phyloP scores from a whole-genome alignment of 2,797 vertebrate genomes.

The Dallia pectoralis region DNA sequence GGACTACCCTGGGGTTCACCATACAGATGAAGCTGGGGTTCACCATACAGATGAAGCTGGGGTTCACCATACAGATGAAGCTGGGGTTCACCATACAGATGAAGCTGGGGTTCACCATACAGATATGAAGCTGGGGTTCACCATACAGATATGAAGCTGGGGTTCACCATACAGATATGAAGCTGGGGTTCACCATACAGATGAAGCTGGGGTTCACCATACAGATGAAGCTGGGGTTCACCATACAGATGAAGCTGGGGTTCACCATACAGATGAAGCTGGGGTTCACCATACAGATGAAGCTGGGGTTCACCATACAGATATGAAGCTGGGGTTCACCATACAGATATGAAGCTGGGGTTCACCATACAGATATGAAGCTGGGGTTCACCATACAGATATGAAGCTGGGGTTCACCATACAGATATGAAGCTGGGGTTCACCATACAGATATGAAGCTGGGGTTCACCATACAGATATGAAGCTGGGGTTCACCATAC shows the following conservation, averaged over 20 bases:
- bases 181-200: slow-evolving; percentile 24
- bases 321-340: not conserved
- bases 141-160: no score
- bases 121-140: not conserved
- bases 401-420: no score
- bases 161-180: not conserved
- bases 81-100: slow-evolving; percentile 28
- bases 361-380: not conserved
- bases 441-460: no score
- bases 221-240: slow-evolving; percentile 23
- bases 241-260: slow-evolving; percentile 22
- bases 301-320: no score
- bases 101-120: no score
- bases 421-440: not conserved
- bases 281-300: slow-evolving; percentile 32
- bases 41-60: slow-evolving; percentile 23
- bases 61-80: slow-evolving; percentile 25
- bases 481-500: not conserved
- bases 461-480: not conserved
- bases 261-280: slow-evolving; percentile 24
- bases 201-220: not conserved
- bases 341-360: no score
- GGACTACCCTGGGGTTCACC: no score
- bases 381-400: slow-evolving; percentile 28
- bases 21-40: not conserved